Evolutionary conservation across 2,888 invertebrate genomes (phyloP).

Genomic region (Dynastes hyllus): DNA sequence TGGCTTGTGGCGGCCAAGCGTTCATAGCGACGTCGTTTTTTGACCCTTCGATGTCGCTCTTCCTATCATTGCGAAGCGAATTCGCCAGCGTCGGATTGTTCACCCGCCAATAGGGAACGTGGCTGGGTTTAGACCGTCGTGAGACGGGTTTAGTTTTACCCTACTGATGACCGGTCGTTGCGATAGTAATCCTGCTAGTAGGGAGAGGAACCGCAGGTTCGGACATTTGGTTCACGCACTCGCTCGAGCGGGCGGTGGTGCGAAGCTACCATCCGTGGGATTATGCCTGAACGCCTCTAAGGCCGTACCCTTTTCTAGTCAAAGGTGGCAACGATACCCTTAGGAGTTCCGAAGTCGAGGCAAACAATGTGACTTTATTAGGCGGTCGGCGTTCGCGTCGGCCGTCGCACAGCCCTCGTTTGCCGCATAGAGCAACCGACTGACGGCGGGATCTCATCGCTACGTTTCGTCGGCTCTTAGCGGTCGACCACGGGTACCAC

Average conservation of each 20-base stretch:
- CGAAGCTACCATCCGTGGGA: no score
- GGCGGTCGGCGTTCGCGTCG: slow-evolving; percentile 64
- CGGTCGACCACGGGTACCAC: slow-evolving; percentile 60
- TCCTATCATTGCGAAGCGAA: slow-evolving; percentile 83
- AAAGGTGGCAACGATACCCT: slow-evolving; percentile 68
- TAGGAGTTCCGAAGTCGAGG: slow-evolving; percentile 65
- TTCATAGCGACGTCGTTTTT: slow-evolving; percentile 80
- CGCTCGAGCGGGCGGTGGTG: no score
- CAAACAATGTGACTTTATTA: slow-evolving; percentile 69
- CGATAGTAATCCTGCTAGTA: slow-evolving; percentile 71
- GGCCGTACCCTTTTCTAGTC: slow-evolving; percentile 73
- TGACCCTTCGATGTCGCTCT: slow-evolving; percentile 84
- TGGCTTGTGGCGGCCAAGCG: slow-evolving; percentile 72
- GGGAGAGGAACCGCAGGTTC: slow-evolving; percentile 69
- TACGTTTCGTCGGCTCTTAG: slow-evolving; percentile 57
- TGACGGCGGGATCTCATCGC: slow-evolving; percentile 21
- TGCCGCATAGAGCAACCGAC: slow-evolving; percentile 62
- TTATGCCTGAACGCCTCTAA: no score
- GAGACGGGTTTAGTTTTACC: slow-evolving; percentile 74
- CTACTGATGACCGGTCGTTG: slow-evolving; percentile 66
- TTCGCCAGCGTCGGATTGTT: slow-evolving; percentile 81
- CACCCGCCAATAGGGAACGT: slow-evolving; percentile 62
- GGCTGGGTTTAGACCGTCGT: slow-evolving; percentile 58
- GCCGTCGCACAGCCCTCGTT: slow-evolving; percentile 66
- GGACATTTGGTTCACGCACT: no score